Percentiles rank a stretch among this genome's conserved stretches.
phyloP scores from a whole-genome alignment of 2,888 invertebrate genomes.

The Agrotis puta region DNA sequence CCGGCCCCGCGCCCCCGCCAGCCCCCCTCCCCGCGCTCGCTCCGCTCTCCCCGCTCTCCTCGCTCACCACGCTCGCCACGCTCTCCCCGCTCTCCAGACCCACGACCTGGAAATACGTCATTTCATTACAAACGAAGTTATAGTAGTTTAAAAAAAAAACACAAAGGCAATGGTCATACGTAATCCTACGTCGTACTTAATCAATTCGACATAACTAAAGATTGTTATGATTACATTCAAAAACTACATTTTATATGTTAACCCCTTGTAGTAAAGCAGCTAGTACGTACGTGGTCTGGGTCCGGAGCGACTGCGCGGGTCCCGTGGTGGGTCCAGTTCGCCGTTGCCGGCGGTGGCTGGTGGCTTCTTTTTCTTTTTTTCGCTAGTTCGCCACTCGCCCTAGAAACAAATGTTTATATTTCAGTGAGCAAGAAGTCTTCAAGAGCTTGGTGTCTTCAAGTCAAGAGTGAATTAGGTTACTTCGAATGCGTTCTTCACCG shows the following conservation, averaged over 20 bases:
- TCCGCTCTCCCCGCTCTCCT: slow-evolving; percentile 57
- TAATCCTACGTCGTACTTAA: no score
- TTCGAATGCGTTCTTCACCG: no score
- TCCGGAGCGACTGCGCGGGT: slow-evolving; percentile 78
- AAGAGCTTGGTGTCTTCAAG: no score
- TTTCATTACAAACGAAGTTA: no score
- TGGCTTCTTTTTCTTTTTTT: slow-evolving; percentile 97
- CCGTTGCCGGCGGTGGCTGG: slow-evolving; percentile 90
- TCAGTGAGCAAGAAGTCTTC: background rate
- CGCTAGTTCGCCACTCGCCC: slow-evolving; percentile 96
- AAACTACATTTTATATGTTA: no score
- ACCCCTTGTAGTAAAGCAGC: no score
- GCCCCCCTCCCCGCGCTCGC: slow-evolving; percentile 68
- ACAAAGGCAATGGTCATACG: no score
- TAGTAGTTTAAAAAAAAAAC: no score
- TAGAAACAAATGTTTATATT: slow-evolving; percentile 70
- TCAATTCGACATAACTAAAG: no score
- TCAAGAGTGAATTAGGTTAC: no score
- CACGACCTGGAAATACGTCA: slow-evolving; percentile 75
- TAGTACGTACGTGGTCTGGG: slow-evolving; percentile 78
- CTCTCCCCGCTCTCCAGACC: slow-evolving; percentile 72
- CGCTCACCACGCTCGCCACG: slow-evolving; percentile 68
- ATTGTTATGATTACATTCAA: no score
- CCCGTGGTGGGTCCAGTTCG: slow-evolving; percentile 79
- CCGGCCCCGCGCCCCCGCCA: slow-evolving; percentile 64